Percentiles rank a stretch among this genome's conserved stretches.
phyloP scores from a whole-genome alignment of 1,140 invertebrate genomes.

The Lethrus apterus region DNA sequence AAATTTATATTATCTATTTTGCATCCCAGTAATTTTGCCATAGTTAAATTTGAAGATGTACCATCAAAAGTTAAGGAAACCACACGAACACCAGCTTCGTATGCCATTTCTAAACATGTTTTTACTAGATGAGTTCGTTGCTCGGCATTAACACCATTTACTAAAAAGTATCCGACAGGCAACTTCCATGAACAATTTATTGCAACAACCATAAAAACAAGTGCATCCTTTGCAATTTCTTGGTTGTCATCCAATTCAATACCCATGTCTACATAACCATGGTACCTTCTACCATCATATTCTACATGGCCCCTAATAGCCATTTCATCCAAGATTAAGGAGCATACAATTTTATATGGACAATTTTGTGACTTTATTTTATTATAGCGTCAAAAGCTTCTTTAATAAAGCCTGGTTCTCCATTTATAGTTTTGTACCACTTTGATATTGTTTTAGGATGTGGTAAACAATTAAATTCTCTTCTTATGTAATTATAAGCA shows the following conservation, averaged over 20 bases:
- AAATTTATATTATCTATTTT: constrained; percentile 2
- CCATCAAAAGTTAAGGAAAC: constrained; percentile 35
- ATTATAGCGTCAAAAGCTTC: constrained; percentile 36
- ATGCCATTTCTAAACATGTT: constrained; percentile 23
- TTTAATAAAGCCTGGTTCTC: constrained; percentile 36
- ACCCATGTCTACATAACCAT: constrained; percentile 6
- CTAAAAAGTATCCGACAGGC: constrained; percentile 28
- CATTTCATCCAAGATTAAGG: constrained; percentile 40
- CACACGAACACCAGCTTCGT: constrained; percentile 26
- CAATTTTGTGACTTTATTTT: constrained; percentile 20
- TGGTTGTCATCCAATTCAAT: constrained; percentile 25
- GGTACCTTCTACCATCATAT: constrained; percentile 21
- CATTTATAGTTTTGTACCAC: constrained; percentile 39
- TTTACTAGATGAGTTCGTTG: constrained; percentile 24
- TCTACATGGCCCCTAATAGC: constrained; percentile 34
- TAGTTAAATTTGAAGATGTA: constrained; percentile 27
- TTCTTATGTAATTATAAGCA: constrained; percentile 6
- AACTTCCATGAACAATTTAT: constrained; percentile 35
- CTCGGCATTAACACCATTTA: not conserved
- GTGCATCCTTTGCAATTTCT: constrained; percentile 33
- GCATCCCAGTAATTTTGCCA: constrained; percentile 25
- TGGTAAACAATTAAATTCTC: constrained; percentile 33
- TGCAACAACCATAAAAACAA: constrained; percentile 35
- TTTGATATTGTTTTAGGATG: constrained; percentile 37
- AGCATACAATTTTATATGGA: constrained; percentile 17